Evolutionary conservation across 2,113 vertebrate species (phyloP).

Genomic region (Limanda limanda): DNA sequence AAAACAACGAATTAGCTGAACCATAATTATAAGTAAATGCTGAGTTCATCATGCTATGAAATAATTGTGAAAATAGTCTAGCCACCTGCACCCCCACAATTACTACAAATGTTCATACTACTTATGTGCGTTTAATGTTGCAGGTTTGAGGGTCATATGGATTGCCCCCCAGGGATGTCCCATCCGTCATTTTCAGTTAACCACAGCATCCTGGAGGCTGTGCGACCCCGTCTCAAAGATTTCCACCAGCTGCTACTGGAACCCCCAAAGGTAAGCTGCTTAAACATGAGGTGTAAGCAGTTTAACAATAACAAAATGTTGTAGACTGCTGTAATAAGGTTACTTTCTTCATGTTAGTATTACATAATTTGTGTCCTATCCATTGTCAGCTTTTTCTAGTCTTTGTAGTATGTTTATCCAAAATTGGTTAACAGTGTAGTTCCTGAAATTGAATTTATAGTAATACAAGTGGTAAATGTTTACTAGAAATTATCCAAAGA

Average conservation of each 20-base stretch:
- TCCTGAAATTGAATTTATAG: neutral
- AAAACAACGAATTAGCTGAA: neutral
- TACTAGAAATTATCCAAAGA: neutral
- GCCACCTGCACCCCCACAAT: neutral
- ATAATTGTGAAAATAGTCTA: neutral
- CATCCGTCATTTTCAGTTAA: slow-evolving; percentile 93
- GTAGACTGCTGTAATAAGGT: neutral
- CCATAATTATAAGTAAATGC: neutral
- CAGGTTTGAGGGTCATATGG: slow-evolving; percentile 98
- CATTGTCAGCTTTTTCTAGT: neutral
- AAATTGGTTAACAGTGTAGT: neutral
- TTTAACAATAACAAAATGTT: neutral
- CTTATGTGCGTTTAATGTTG: slow-evolving; percentile 24
- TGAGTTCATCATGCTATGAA: neutral
- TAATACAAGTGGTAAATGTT: neutral
- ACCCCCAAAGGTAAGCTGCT: slow-evolving; percentile 91
- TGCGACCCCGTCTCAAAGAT: slow-evolving; percentile 92
- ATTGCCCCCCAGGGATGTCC: slow-evolving; percentile 94
- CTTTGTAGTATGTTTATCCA: neutral
- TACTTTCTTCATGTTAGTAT: neutral
- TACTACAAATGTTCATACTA: neutral
- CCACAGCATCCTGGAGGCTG: slow-evolving; percentile 95
- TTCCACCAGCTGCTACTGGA: slow-evolving; percentile 96
- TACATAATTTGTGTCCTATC: neutral
- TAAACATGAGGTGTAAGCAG: neutral